These are phyloP conservation scores for Tortrix viridana DNA, from an alignment of 2,888 invertebrate genomes.

Conservation along the genomic window DNA sequence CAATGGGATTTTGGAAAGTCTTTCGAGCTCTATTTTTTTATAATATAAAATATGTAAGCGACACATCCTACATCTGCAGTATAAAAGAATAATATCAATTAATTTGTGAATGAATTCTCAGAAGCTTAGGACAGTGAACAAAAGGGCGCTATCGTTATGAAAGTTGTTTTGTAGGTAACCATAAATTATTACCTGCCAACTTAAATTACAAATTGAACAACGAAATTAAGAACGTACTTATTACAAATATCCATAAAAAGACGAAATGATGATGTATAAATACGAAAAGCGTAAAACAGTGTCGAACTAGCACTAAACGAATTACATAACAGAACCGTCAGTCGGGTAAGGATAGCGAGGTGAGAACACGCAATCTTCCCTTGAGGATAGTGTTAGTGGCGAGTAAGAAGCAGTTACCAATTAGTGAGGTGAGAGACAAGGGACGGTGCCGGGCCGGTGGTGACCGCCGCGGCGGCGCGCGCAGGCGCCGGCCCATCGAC, in stretches of 20 bases:
- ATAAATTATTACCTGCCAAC: no score
- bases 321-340: slow-evolving; percentile 20
- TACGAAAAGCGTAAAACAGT: slow-evolving; percentile 1
- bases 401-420: slow-evolving; percentile 12
- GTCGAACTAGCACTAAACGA: slow-evolving; percentile 10
- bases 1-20: slow-evolving; percentile 6
- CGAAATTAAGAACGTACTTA: no score
- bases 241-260: background rate
- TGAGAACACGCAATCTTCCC: slow-evolving; percentile 25
- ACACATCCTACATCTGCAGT: no score
- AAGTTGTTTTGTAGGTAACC: no score
- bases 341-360: slow-evolving; percentile 26
- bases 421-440: slow-evolving; percentile 16
- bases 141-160: no score
- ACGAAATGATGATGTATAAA: background rate
- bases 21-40: no score
- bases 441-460: slow-evolving; percentile 1
- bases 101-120: no score
- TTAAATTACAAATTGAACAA: no score
- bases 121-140: no score
- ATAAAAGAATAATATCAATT: no score
- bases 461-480: slow-evolving; percentile 46
- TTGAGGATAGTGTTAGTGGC: background rate
- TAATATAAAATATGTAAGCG: no score
- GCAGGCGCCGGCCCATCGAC: slow-evolving; percentile 75